Percentiles rank a stretch among this genome's conserved stretches.
Evolutionary conservation across 2,113 vertebrate genomes (phyloP).

Genomic region (Isichthys henryi): DNA sequence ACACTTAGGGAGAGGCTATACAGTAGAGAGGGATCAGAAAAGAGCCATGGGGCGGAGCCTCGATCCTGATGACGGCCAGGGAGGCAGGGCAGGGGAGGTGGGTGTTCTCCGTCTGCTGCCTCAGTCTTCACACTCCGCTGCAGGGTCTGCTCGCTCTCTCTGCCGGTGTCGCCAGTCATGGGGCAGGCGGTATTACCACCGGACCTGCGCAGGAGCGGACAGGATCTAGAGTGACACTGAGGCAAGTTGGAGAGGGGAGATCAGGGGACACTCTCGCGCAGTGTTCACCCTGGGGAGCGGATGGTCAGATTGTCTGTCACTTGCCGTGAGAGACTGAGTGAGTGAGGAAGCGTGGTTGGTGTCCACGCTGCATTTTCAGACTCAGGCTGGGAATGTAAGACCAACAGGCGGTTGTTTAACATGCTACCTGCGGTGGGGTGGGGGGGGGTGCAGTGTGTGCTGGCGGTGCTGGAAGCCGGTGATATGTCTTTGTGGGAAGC

Average conservation of each 20-base stretch:
- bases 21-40: conserved; percentile 27
- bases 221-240: neutral
- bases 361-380: neutral
- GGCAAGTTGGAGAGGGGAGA: neutral
- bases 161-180: conserved; percentile 9
- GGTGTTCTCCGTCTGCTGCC: conserved; percentile 40
- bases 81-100: conserved; percentile 36
- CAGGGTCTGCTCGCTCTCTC: neutral
- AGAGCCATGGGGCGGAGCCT: conserved; percentile 61
- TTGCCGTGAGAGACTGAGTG: neutral
- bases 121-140: conserved; percentile 26
- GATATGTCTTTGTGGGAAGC: neutral
- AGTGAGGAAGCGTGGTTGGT: neutral
- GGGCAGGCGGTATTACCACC: neutral
- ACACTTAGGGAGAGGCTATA: neutral
- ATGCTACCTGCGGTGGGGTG: neutral
- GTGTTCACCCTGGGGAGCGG: neutral
- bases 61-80: conserved; percentile 31
- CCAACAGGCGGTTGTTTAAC: neutral
- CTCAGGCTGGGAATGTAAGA: neutral
- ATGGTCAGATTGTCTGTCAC: neutral
- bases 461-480: neutral
- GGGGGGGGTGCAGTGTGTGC: neutral
- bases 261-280: neutral
- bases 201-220: neutral